Evolutionary conservation across 2,888 invertebrate species (phyloP), one percentile per base, ranked within the genome.

Genomic region (Macrophya annulata): DNA sequence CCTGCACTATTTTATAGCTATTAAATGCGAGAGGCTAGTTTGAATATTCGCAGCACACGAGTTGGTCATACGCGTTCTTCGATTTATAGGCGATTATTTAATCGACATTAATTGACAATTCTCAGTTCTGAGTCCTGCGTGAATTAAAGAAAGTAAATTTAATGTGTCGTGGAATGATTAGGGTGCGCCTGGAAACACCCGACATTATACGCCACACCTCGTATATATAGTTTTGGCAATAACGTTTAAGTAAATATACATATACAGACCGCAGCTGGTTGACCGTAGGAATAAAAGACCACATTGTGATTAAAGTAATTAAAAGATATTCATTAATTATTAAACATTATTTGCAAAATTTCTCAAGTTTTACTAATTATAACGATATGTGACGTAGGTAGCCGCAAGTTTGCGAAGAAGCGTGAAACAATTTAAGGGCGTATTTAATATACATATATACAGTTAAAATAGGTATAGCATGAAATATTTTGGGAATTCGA

Each of bases 281-380:
- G 62, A 25, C 3, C 25, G 62, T 25, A 25, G 25, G 21, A 10
- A 65, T 17, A 15, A n/a, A 71, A 40, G 37, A 5, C 37, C n/a
- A n/a, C n/a, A 71, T 71, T 40, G n/a, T 71, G 37, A 71, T 71
- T 71, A 71, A 40, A 10, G n/a, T 71, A 71, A 43, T 71, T 71
- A 71, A 71, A 43, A 17, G n/a, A 71, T 71, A 0, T 43, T 71
- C 10, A n/a, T 71, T 71, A 40, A 40, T 71, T 17, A 62, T 25
- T 25, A 0, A 25, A 25, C 62, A 40, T 71, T 40, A 71, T n/a
- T 71, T 40, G 71, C n/a, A 0, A 71, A 71, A 71, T 40, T 3
- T 40, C 40, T 71, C 37, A 9, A 62, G 62, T 8, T 71, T 43
- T n/a, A 17, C 3, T 71, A n/a, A 4, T 40, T 37, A 37, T 31